A percentile compares a stretch with the other conserved stretches of the same genome.
These are phyloP conservation scores for Megaceryle maxima DNA, from an alignment of 2,113 vertebrate species.

Conservation along the genomic window DNA sequence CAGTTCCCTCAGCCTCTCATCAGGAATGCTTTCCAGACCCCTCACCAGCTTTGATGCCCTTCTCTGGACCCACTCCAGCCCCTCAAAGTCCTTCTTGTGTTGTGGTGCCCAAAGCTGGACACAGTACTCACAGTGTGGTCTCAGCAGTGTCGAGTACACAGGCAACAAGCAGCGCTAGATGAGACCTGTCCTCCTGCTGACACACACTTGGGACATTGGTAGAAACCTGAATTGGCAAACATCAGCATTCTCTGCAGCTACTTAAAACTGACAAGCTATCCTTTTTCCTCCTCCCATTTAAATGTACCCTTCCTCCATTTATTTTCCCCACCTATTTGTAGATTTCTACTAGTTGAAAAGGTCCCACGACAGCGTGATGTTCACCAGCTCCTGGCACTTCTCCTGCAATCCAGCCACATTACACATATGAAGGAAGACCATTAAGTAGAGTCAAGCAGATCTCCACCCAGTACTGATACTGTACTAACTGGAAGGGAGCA, in stretches of 20 bases:
- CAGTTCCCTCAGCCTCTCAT: too few relatives aligned
- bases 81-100: too few relatives aligned
- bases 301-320: neutral
- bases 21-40: too few relatives aligned
- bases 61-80: too few relatives aligned
- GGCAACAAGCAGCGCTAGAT: neutral
- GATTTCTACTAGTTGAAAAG: neutral
- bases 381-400: neutral
- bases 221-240: neutral
- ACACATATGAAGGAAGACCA: neutral
- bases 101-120: too few relatives aligned
- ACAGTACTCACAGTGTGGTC: too few relatives aligned
- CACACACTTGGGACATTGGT: neutral
- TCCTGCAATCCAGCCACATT: neutral
- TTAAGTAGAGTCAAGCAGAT: neutral
- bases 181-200: neutral
- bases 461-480: neutral
- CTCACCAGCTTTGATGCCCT: too few relatives aligned
- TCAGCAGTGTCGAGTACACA: too few relatives aligned
- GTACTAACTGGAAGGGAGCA: neutral
- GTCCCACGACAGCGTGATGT: neutral
- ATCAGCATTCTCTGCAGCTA: neutral
- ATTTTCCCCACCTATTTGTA: neutral
- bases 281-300: neutral
- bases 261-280: neutral